Conservation (phyloP, 2,888 invertebrate species). For the Lasioglossum oenotherae region DNA sequence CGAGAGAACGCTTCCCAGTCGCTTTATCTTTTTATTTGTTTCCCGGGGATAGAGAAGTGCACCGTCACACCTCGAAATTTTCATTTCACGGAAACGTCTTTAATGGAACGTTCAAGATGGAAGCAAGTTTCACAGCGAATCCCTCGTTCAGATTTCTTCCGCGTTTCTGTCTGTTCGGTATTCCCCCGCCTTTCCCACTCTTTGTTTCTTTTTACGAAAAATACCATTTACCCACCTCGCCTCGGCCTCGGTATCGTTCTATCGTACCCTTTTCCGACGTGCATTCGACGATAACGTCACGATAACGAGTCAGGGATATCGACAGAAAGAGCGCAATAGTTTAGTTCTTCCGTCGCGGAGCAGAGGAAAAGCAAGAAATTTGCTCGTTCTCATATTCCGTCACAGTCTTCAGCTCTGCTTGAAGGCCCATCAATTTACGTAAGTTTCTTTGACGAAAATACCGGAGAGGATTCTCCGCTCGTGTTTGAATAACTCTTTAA, state of each 20-base stretch:
- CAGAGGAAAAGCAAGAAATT: conserved; percentile 20
- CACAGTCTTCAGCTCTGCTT: background rate
- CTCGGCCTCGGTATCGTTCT: conserved; percentile 21
- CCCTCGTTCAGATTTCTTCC: conserved; percentile 37
- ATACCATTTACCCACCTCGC: conserved; percentile 39
- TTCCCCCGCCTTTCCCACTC: conserved; percentile 13
- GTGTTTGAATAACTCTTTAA: conserved; percentile 3
- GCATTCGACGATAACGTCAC: conserved; percentile 60
- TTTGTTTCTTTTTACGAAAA: conserved; percentile 38
- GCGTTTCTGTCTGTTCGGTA: conserved; percentile 17
- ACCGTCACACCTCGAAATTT: conserved; percentile 10
- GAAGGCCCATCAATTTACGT: conserved; percentile 4
- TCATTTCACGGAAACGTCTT: conserved; percentile 25
- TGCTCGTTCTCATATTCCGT: conserved; percentile 21
- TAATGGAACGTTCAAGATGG: conserved; percentile 20
- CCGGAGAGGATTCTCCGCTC: conserved; percentile 6
- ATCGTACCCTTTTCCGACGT: conserved; percentile 49
- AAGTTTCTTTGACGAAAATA: background rate
- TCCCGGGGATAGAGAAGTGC: conserved; percentile 2
- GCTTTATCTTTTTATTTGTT: conserved; percentile 1
- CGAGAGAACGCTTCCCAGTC: background rate
- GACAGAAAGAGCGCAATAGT: conserved; percentile 38
- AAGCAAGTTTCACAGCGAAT: conserved; percentile 22
- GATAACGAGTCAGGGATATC: conserved; percentile 62
- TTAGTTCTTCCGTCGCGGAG: conserved; percentile 10